Percentiles rank a stretch among this genome's conserved stretches.
These are phyloP conservation scores for Abrostola tripartita DNA, from an alignment of 2,888 invertebrate genomes.

Conservation along the genomic window DNA sequence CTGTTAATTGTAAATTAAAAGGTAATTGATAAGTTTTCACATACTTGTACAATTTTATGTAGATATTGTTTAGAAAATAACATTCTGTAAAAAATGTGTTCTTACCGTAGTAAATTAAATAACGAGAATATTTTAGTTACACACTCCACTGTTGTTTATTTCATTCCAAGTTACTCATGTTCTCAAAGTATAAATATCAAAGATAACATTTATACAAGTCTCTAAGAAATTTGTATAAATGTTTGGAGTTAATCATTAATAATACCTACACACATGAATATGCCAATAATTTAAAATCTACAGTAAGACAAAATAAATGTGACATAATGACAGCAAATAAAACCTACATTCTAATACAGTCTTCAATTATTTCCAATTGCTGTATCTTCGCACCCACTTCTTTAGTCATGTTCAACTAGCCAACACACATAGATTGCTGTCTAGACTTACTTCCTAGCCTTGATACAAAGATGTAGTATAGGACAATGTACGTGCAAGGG, in stretches of 20 bases:
- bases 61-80: slow-evolving; percentile 87
- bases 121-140: slow-evolving; percentile 89
- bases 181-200: too few relatives aligned
- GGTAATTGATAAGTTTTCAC: slow-evolving; percentile 84
- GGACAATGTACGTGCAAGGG: too few relatives aligned
- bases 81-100: slow-evolving; percentile 89
- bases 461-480: too few relatives aligned
- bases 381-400: background rate
- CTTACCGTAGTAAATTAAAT: slow-evolving; percentile 89
- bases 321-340: slow-evolving; percentile 39
- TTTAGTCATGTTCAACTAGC: background rate
- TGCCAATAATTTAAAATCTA: slow-evolving; percentile 7
- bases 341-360: slow-evolving; percentile 22
- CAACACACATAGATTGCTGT: too few relatives aligned
- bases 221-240: slow-evolving; percentile 1
- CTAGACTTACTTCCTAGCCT: too few relatives aligned
- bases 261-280: slow-evolving; percentile 10
- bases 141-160: slow-evolving; percentile 78
- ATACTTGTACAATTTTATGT: slow-evolving; percentile 88
- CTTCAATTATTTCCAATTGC: slow-evolving; percentile 37
- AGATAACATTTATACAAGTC: slow-evolving; percentile 7
- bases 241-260: slow-evolving; percentile 13
- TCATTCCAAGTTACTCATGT: slow-evolving; percentile 40
- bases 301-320: slow-evolving; percentile 19
- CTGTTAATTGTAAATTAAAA: slow-evolving; percentile 87